These are phyloP conservation scores for Microcebus lehilahytsara DNA, from an alignment of 2,113 vertebrate genomes.

Conservation along the genomic window DNA sequence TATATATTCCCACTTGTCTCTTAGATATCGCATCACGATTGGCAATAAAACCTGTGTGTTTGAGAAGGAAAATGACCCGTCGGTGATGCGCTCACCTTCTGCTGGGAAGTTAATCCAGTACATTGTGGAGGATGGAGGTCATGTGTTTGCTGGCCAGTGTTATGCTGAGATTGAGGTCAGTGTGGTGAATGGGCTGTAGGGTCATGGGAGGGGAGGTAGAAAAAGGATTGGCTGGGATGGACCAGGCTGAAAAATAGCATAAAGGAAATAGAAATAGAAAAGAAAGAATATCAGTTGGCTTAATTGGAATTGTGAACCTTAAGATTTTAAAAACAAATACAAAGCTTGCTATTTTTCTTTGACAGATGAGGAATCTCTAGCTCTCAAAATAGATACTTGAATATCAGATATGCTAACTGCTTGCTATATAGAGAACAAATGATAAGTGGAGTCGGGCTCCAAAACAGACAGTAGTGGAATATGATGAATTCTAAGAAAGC, in stretches of 20 bases:
- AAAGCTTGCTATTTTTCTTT: conserved; percentile 17
- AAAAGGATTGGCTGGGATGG: background rate
- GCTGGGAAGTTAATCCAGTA: conserved; percentile 98
- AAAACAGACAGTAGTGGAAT: conserved; percentile 10
- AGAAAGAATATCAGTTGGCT: conserved; percentile 15
- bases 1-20: background rate
- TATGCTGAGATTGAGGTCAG: conserved; percentile 98
- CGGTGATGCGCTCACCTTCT: conserved; percentile 94
- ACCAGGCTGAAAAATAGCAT: conserved; percentile 16
- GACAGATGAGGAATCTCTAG: background rate
- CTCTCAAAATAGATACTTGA: conserved; percentile 15
- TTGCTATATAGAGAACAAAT: background rate
- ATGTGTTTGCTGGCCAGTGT: conserved; percentile 96
- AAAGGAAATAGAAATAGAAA: conserved; percentile 37
- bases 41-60: conserved; percentile 99
- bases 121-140: conserved; percentile 96
- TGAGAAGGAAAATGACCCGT: conserved; percentile 98
- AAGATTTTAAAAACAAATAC: conserved; percentile 38
- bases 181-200: background rate
- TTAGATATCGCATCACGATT: conserved; percentile 97
- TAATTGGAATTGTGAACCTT: conserved; percentile 3
- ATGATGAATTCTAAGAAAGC: background rate
- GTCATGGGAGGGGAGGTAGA: background rate
- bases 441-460: background rate
- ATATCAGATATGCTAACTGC: background rate